Conservation (phyloP, 2,888 invertebrate genomes). For the Lycia hirtaria region DNA sequence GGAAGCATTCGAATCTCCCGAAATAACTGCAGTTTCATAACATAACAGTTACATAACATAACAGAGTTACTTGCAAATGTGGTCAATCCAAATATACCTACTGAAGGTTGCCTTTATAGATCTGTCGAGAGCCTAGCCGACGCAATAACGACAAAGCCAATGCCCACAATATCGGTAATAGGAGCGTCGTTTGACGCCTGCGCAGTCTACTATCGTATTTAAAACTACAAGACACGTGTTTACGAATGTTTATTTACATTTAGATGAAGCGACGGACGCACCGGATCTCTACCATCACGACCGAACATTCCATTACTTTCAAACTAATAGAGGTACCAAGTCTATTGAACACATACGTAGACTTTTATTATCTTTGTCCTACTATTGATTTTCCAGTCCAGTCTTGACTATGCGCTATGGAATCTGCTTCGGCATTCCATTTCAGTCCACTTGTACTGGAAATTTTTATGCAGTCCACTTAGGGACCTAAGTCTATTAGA, state of each 20-base stretch:
- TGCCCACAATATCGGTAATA: conserved; percentile 17
- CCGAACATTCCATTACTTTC: conserved; percentile 19
- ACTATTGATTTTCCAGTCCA: conserved; percentile 25
- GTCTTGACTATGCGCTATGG: conserved; percentile 15
- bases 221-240: conserved; percentile 49
- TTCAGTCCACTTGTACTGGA: not conserved
- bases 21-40: no score
- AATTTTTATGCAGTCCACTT: no score
- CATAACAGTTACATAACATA: no score
- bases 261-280: conserved; percentile 43
- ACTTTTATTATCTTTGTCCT: not conserved
- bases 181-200: conserved; percentile 24
- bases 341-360: not conserved
- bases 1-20: no score
- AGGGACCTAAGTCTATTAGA: not conserved
- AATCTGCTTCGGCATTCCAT: not conserved
- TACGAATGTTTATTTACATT: conserved; percentile 63
- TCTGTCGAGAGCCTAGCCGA: not conserved
- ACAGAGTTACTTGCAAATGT: no score
- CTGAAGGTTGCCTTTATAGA: not conserved
- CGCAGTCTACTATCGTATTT: conserved; percentile 27
- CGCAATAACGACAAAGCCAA: conserved; percentile 17
- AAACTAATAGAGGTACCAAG: conserved; percentile 10
- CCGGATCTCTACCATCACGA: conserved; percentile 32
- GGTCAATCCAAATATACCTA: not conserved